phyloP scores from a whole-genome alignment of 1,140 invertebrate species.

The Ceratina japonica region DNA sequence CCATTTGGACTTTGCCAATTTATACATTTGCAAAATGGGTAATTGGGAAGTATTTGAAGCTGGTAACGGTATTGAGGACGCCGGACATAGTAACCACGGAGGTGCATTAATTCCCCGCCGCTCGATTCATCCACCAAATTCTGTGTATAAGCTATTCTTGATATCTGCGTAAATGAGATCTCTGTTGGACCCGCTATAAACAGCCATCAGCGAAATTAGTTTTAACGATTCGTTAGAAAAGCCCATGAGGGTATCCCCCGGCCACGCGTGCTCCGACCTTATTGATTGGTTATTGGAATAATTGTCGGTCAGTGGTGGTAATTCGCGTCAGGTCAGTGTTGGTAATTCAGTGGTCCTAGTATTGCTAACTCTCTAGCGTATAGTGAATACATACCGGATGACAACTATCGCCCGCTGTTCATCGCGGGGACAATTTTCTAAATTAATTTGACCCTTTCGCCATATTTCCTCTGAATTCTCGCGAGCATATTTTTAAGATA shows the following conservation, averaged over 20 bases:
- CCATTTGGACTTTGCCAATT: not conserved
- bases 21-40: not conserved
- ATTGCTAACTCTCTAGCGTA: slow-evolving; percentile 44
- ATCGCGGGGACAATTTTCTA: no score
- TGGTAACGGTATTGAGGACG: not conserved
- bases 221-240: slow-evolving; percentile 53
- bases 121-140: not conserved
- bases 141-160: slow-evolving; percentile 7
- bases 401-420: no score
- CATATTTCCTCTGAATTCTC: no score
- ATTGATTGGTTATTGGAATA: slow-evolving; percentile 58
- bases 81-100: not conserved
- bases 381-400: not conserved
- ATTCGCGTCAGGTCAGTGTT: slow-evolving; percentile 45
- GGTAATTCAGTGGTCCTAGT: slow-evolving; percentile 39
- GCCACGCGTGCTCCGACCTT: slow-evolving; percentile 8
- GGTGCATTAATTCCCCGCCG: slow-evolving; percentile 2
- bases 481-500: no score
- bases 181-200: not conserved
- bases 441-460: no score
- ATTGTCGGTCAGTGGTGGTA: slow-evolving; percentile 42
- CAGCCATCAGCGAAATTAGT: slow-evolving; percentile 52
- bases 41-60: not conserved
- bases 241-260: not conserved
- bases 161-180: not conserved